These are phyloP conservation scores for Cerceris ruficornis DNA, from an alignment of 2,888 invertebrate species.

Conservation along the genomic window DNA sequence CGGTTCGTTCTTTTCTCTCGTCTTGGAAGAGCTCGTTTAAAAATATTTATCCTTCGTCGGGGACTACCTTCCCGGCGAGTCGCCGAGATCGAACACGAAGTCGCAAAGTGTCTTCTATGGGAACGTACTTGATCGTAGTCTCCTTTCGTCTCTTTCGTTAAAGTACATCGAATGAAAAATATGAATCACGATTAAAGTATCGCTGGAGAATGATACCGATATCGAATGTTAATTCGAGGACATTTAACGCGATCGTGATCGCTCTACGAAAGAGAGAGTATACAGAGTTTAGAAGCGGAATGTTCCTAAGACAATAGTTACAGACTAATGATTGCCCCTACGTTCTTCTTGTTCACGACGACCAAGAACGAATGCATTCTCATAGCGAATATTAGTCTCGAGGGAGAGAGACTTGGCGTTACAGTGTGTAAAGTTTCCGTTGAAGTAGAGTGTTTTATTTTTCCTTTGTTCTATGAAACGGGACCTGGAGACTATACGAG, in stretches of 20 bases:
- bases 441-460: background rate
- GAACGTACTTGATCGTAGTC: too few relatives aligned
- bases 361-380: slow-evolving; percentile 27
- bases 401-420: background rate
- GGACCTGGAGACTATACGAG: too few relatives aligned
- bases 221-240: too few relatives aligned
- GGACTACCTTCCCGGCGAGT: too few relatives aligned
- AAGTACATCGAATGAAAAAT: too few relatives aligned
- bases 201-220: too few relatives aligned
- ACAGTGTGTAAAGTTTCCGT: background rate
- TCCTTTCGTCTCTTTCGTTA: too few relatives aligned
- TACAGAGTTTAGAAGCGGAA: slow-evolving; percentile 41
- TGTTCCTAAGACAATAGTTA: slow-evolving; percentile 39
- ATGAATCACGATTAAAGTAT: too few relatives aligned
- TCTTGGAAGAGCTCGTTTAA: background rate
- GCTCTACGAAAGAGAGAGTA: slow-evolving; percentile 14
- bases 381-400: slow-evolving; percentile 29
- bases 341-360: background rate
- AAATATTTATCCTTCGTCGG: background rate
- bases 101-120: too few relatives aligned
- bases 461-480: too few relatives aligned
- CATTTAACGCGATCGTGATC: slow-evolving; percentile 4
- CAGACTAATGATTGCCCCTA: slow-evolving; percentile 11
- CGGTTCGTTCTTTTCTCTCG: background rate
- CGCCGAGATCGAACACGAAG: too few relatives aligned